A percentile compares a stretch with the other conserved stretches of the same genome.
These are phyloP conservation scores for Sphaerophoria taeniata DNA, from an alignment of 2,888 invertebrate species.

Conservation along the genomic window DNA sequence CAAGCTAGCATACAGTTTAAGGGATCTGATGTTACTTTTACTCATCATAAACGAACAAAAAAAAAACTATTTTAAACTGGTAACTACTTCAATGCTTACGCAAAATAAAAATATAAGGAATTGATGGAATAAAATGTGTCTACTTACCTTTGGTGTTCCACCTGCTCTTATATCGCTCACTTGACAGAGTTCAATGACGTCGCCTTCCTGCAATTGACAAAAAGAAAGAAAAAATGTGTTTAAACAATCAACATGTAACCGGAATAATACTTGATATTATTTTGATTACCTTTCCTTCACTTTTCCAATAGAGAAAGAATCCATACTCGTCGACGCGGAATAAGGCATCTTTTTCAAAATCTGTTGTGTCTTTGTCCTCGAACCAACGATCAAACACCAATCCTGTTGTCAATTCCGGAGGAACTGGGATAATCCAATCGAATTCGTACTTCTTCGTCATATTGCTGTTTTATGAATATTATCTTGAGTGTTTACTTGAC, in stretches of 20 bases:
- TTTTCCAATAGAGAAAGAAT: slow-evolving; percentile 99
- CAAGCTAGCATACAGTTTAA: slow-evolving; percentile 13
- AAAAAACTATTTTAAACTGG: slow-evolving; percentile 14
- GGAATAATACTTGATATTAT: too few relatives aligned
- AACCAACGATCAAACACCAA: slow-evolving; percentile 98
- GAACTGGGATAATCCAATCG: slow-evolving; percentile 98
- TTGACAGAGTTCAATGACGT: slow-evolving; percentile 98
- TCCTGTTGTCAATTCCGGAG: slow-evolving; percentile 90
- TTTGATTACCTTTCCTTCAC: slow-evolving; percentile 91
- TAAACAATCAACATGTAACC: slow-evolving; percentile 15
- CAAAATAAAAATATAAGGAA: not conserved
- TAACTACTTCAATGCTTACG: slow-evolving; percentile 12
- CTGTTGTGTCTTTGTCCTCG: slow-evolving; percentile 97
- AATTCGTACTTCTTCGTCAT: slow-evolving; percentile 99
- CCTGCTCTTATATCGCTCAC: slow-evolving; percentile 98
- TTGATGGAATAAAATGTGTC: not conserved
- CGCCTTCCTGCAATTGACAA: slow-evolving; percentile 93
- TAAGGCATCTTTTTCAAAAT: slow-evolving; percentile 92
- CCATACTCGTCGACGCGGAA: slow-evolving; percentile 99
- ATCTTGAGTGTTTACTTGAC: slow-evolving; percentile 62
- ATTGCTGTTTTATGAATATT: slow-evolving; percentile 81
- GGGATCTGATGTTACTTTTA: slow-evolving; percentile 2
- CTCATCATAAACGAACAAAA: slow-evolving; percentile 16
- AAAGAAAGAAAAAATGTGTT: slow-evolving; percentile 75
- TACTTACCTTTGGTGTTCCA: slow-evolving; percentile 93